Evolutionary conservation across 2,797 vertebrate species (phyloP).

Genomic region (Sarcophilus harrisii): DNA sequence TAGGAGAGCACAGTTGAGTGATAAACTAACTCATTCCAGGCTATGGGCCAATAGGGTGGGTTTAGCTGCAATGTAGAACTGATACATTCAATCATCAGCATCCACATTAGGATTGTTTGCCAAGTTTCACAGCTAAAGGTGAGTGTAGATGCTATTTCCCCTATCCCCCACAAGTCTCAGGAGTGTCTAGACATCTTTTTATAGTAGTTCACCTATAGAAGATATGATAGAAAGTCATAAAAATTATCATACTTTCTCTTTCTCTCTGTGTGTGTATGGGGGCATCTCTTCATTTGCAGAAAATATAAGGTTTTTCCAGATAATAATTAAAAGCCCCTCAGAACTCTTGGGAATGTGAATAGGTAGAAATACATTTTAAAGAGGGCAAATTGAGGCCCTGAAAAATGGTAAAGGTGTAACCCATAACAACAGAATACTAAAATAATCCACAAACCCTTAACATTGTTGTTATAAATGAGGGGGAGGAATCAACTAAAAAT

Average conservation of each 20-base stretch:
- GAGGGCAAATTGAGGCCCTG: constrained; percentile 12
- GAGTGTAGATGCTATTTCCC: neutral
- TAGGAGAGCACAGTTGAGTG: constrained; percentile 70
- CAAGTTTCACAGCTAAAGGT: constrained; percentile 62
- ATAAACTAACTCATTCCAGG: constrained; percentile 77
- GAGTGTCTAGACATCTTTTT: neutral
- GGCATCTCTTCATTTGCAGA: constrained; percentile 31
- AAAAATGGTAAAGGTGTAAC: constrained; percentile 33
- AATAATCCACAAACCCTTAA: neutral
- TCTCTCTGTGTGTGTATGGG: neutral
- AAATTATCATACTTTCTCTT: constrained; percentile 13
- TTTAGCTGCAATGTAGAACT: constrained; percentile 63
- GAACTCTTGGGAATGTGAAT: neutral
- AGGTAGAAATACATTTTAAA: neutral
- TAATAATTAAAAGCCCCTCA: constrained; percentile 27
- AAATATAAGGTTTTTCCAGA: constrained; percentile 16
- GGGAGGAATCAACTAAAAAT: neutral
- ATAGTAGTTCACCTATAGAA: constrained; percentile 24
- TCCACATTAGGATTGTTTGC: constrained; percentile 35
- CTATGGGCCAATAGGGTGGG: constrained; percentile 74
- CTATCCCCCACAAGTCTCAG: neutral
- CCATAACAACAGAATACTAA: constrained; percentile 9
- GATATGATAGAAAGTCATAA: constrained; percentile 56
- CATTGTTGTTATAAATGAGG: neutral
- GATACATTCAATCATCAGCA: constrained; percentile 54